Evolutionary conservation across 2,113 vertebrate genomes (phyloP), one percentile per base, ranked within the genome.

Genomic region (Ageneiosus marmoratus): DNA sequence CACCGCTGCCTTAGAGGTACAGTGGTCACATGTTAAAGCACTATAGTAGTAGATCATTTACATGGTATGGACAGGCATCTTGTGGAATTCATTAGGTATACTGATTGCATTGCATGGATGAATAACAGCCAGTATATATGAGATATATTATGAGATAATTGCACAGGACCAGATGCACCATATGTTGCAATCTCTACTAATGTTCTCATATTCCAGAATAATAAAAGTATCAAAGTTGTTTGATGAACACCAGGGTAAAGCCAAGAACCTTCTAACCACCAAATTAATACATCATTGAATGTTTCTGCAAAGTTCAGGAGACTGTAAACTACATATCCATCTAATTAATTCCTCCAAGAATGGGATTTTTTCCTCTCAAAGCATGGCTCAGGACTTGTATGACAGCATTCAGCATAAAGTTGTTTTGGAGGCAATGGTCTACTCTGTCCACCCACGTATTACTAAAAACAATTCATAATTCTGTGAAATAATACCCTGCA

Each of bases 401-500:
- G 20, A 41, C 7, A 69, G 32, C 65, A 69, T 72, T 48, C 24
- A 37, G 32, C 32, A 20, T 67, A 67, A 67, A 44, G 22, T 9
- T 69, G 37, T 24, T 67, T 67, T 34, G 63, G 15, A 10, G 32
- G 9, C 15, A 32, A 69, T n/a, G n/a, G n/a, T n/a, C n/a, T 27
- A 72, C 44, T 48, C 48, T 72, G 4, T 70, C 44, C 37, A 13
- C 22, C 11, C 6, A 8, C 8, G 24, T 72, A 48, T 73, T 27
- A 48, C 24, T 5, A 70, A 24, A 37, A 70, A 46, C 2, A 72
- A 1, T 24, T 46, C 69, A 46, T 2, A 73, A 11, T 29, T 32
- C 3, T 32, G 8, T 55, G 34, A 37, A 55, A 48, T 29, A 77
- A 84, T 93, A 96, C 95, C 95, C 91, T 95, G 90, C 94, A 92